These are phyloP conservation scores for Danio kyathit DNA, from an alignment of 2,797 vertebrate species.

Conservation along the genomic window DNA sequence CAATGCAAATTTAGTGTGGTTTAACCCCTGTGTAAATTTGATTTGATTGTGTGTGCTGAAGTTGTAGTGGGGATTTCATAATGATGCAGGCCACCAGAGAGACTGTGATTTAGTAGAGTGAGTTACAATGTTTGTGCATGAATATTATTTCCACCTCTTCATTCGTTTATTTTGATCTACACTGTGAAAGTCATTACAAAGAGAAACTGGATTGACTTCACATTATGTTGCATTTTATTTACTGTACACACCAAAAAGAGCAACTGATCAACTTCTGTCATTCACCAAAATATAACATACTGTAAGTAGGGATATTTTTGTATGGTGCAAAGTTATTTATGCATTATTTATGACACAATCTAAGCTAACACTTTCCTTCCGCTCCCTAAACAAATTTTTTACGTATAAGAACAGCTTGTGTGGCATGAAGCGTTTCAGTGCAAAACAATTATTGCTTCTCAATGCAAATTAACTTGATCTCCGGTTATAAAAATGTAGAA, in stretches of 20 bases:
- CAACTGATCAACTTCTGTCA: background rate
- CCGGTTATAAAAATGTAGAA: background rate
- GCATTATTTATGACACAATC: background rate
- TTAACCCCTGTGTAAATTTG: conserved; percentile 52
- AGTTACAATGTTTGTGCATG: background rate
- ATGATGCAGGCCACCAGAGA: conserved; percentile 2
- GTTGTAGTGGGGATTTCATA: background rate
- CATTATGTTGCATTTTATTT: background rate
- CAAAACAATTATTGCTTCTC: background rate
- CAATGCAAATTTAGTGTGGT: conserved; percentile 70
- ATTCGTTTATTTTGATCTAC: background rate
- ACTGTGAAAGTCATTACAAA: background rate
- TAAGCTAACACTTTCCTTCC: background rate
- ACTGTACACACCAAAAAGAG: background rate
- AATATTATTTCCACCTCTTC: background rate
- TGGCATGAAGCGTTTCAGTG: conserved; percentile 1
- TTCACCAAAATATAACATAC: background rate
- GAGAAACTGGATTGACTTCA: background rate
- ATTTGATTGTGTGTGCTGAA: conserved; percentile 27
- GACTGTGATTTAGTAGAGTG: background rate
- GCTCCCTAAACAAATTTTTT: conserved; percentile 7
- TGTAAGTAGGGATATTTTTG: background rate
- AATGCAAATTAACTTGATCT: background rate
- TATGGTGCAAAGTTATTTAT: background rate
- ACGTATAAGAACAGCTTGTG: conserved; percentile 9